phyloP scores from a whole-genome alignment of 2,888 invertebrate genomes.

The Chalcosyrphus nemorum region DNA sequence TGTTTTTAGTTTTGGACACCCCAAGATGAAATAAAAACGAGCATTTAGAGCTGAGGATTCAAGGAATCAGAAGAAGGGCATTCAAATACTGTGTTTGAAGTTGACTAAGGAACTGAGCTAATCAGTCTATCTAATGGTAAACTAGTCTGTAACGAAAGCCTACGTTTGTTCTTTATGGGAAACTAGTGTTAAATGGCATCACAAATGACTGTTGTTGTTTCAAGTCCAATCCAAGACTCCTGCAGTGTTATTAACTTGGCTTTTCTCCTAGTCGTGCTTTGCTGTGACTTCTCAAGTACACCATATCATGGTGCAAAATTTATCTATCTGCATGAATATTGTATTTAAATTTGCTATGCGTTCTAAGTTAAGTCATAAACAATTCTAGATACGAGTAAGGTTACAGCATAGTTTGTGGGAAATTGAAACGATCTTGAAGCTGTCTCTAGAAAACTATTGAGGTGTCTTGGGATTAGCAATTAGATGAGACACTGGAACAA shows the following conservation, averaged over 20 bases:
- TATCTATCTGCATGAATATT: slow-evolving; percentile 11
- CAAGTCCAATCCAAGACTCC: no score
- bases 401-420: slow-evolving; percentile 18
- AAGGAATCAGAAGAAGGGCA: not conserved
- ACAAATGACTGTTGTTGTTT: slow-evolving; percentile 18
- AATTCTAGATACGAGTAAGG: slow-evolving; percentile 27
- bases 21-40: slow-evolving; percentile 10
- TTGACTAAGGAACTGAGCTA: not conserved
- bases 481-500: not conserved
- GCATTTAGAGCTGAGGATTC: slow-evolving; percentile 23
- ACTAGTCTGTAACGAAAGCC: not conserved
- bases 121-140: no score
- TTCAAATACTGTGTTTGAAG: not conserved
- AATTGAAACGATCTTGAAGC: slow-evolving; percentile 12
- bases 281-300: slow-evolving; percentile 31
- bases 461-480: not conserved
- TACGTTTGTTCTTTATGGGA: slow-evolving; percentile 4
- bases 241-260: not conserved
- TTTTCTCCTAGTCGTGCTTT: slow-evolving; percentile 29
- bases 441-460: not conserved
- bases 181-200: slow-evolving; percentile 5
- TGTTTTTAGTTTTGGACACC: not conserved
- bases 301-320: slow-evolving; percentile 8
- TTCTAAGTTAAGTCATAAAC: slow-evolving; percentile 34
- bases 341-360: slow-evolving; percentile 12